Percentiles rank a stretch among this genome's conserved stretches.
These are phyloP conservation scores for Orthonevra nobilis DNA, from an alignment of 2,888 invertebrate species.

Conservation along the genomic window DNA sequence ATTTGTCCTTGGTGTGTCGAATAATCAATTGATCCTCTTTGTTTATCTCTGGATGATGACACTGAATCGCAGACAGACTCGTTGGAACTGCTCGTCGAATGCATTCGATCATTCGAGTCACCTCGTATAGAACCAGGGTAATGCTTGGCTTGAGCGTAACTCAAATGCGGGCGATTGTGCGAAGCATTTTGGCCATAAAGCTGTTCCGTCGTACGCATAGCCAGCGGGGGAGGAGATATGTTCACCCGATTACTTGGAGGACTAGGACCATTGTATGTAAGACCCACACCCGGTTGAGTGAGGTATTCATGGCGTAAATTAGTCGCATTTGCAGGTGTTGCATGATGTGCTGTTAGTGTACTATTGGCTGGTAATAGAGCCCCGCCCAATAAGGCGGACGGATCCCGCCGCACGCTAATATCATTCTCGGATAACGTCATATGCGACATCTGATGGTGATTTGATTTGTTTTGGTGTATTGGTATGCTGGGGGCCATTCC, in stretches of 20 bases:
- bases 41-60: conserved; percentile 82
- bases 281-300: conserved; percentile 73
- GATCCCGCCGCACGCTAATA: conserved; percentile 75
- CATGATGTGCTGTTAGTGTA: conserved; percentile 76
- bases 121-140: conserved; percentile 75
- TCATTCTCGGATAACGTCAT: conserved; percentile 75
- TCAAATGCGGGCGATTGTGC: conserved; percentile 73
- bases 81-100: conserved; percentile 89
- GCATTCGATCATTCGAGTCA: conserved; percentile 75
- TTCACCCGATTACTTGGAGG: conserved; percentile 76
- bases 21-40: conserved; percentile 77
- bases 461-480: conserved; percentile 72
- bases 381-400: conserved; percentile 72
- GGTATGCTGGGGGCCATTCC: conserved; percentile 71
- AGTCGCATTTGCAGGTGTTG: conserved; percentile 76
- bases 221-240: conserved; percentile 76
- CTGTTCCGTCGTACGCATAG: conserved; percentile 76
- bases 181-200: conserved; percentile 71
- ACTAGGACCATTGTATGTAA: conserved; percentile 73
- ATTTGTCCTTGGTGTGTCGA: conserved; percentile 75
- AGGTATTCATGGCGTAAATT: conserved; percentile 77
- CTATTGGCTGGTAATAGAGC: conserved; percentile 72
- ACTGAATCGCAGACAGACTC: conserved; percentile 90
- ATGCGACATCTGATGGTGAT: conserved; percentile 78
- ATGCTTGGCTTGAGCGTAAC: conserved; percentile 77